phyloP scores from a whole-genome alignment of 2,113 vertebrate species.

The Grallaria varia region DNA sequence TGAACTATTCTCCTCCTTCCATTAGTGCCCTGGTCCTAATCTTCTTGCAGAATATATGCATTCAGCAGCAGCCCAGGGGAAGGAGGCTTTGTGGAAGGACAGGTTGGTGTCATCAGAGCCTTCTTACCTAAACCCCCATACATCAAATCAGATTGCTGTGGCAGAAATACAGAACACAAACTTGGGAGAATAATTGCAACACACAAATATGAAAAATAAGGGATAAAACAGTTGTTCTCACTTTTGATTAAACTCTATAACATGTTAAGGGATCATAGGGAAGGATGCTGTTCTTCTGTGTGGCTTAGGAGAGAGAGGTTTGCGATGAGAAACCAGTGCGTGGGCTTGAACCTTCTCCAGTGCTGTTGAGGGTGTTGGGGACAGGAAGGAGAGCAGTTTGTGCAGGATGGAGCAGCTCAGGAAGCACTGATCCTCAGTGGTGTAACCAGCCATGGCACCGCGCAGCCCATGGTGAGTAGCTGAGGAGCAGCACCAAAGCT shows the following conservation, averaged over 20 bases:
- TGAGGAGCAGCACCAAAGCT: not conserved
- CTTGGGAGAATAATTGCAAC: not conserved
- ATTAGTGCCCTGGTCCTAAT: not conserved
- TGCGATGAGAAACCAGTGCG: not conserved
- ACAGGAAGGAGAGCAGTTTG: not conserved
- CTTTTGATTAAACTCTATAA: not conserved
- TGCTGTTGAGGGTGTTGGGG: not conserved
- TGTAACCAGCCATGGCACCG: not conserved
- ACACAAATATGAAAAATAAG: not conserved
- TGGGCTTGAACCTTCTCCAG: not conserved
- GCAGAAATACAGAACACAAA: not conserved
- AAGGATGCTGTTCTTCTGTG: not conserved
- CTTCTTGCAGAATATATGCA: not conserved
- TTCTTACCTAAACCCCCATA: not conserved
- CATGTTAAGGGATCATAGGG: fast-evolving
- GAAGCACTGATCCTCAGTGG: not conserved
- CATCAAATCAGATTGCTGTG: not conserved
- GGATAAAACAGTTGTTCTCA: not conserved
- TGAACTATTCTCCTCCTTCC: constrained; percentile 12
- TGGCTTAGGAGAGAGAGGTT: not conserved
- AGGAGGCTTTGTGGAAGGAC: not conserved
- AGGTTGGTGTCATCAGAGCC: fast-evolving
- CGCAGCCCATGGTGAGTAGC: not conserved
- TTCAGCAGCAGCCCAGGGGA: not conserved
- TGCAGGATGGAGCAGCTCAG: not conserved